Evolutionary conservation across 2,797 vertebrate species (phyloP), one percentile per base, ranked within the genome.

Genomic region (Hydrocynus forskahlii): DNA sequence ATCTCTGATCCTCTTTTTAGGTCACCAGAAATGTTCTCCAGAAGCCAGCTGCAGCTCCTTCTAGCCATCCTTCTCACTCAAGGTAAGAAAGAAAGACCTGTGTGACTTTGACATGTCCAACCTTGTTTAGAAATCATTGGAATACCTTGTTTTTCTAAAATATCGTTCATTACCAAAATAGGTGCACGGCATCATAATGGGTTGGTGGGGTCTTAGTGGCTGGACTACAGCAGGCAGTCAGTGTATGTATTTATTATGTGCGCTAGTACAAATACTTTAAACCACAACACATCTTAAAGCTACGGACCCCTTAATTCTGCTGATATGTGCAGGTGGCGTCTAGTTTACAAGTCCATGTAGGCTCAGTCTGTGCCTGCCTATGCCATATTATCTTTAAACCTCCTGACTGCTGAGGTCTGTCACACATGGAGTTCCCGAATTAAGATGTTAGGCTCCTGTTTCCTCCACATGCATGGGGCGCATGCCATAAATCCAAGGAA

Each of bases 21-120:
- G 89, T 85, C 48, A 87, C 10, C 80, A 88, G 70, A 73, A 81
- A 94, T 95, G 94, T 84, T 74, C 62, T 79, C 68, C 48, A 81
- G 85, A 25, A 81, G 78, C 69, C 83, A 75, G 7, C 55, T 88
- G 76, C 45, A 54, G 71, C 67, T 91, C 38, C 43, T 94, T 67
- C 57, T 88, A 2, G 10, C 74, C 14, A 69, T 94, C 85, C 87
- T 94, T 76, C 86, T 88, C 84, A 79, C 79, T 75, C 88, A 89
- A 88, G 91, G 90, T 90, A 78, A 64, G 92, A 81, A 52, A 60
- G 75, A 10, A 73, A 16, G 45, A 48, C 8, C 45, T 48, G 45
- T 48, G 14, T 57, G 21, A 63, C 9, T 10, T 55, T 16, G 43
- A 14, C n/a, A 43, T 70, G 45, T 4, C 6, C 13, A 40, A 25